Evolutionary conservation across 2,888 invertebrate species (phyloP).

Genomic region (Drosophila meridiana): DNA sequence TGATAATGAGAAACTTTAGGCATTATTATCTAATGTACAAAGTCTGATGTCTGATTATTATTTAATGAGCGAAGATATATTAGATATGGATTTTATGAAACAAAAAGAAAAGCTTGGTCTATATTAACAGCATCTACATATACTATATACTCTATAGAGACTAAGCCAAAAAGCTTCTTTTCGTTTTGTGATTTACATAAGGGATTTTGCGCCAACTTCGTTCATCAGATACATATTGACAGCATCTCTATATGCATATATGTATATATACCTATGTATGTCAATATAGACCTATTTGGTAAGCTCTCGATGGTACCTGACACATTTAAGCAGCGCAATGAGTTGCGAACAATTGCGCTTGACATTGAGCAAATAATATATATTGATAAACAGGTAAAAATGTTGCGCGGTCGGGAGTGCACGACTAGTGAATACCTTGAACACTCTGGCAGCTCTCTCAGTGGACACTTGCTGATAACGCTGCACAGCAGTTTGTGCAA

Average conservation of each 20-base stretch:
- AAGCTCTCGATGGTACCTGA: slow-evolving; percentile 25
- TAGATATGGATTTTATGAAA: too few species aligned
- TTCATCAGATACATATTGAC: neutral
- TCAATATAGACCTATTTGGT: neutral
- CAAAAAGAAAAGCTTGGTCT: neutral
- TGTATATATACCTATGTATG: too few species aligned
- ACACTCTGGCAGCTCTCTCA: too few species aligned
- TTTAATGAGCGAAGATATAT: too few species aligned
- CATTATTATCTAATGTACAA: neutral
- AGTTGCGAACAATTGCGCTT: slow-evolving; percentile 37
- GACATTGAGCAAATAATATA: slow-evolving; percentile 18
- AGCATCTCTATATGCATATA: neutral
- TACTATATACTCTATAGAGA: neutral
- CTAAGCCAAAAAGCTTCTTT: too few species aligned
- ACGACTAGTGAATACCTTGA: neutral
- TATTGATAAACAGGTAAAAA: neutral
- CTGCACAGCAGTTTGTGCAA: neutral
- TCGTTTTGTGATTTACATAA: too few species aligned
- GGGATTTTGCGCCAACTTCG: too few species aligned
- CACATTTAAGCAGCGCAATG: slow-evolving; percentile 30
- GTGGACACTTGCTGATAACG: neutral
- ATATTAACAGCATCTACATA: neutral
- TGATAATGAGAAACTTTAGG: neutral
- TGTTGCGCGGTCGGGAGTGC: neutral
- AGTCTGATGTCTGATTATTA: too few species aligned